Evolutionary conservation across 2,888 invertebrate species (phyloP), one percentile per base, ranked within the genome.

Genomic region (Clanis bilineata): DNA sequence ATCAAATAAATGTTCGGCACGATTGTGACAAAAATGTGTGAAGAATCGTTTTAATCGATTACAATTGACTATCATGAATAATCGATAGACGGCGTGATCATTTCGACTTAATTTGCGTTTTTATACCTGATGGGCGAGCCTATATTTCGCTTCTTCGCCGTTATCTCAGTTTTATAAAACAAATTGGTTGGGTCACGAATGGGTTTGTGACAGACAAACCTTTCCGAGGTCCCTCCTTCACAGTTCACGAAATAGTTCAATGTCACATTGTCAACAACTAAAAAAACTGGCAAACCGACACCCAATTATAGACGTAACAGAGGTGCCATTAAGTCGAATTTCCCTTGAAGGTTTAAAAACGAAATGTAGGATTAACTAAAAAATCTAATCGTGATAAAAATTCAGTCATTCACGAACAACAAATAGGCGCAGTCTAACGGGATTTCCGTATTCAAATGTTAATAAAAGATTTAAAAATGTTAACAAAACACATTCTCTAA

Each of bases 111-210:
- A 70, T 63, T 54, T 60, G 58, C 65, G 68, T 69, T 73, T 73
- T 72, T 72, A 72, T 72, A 73, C 67, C 55, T 63, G 60, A 66
- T 61, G 44, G 62, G 65, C 69, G 77, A 74, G 70, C 74, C 74
- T 73, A 82, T 78, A 79, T 73, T 80, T 73, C 72, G 77, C 75
- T 76, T 80, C 68, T 70, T 64, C 73, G 67, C 72, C 65, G 70
- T 69, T 71, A 62, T 10, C 23, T 45, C 12, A 12, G 71, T 76
- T 73, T 69, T 59, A 69, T 69, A 73, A 76, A 71, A 76, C 72
- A 80, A 79, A 79, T 74, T 70, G 71, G 54, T 60, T 56, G 61
- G 71, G 74, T 78, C 83, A 83, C 80, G 81, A 78, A 72, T 69
- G 62, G 64, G 59, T 76, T 77, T 81, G 78, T 64, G 80, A 81